These are phyloP conservation scores for Chaenodraco wilsoni DNA, from an alignment of 2,797 vertebrate genomes.

Conservation along the genomic window DNA sequence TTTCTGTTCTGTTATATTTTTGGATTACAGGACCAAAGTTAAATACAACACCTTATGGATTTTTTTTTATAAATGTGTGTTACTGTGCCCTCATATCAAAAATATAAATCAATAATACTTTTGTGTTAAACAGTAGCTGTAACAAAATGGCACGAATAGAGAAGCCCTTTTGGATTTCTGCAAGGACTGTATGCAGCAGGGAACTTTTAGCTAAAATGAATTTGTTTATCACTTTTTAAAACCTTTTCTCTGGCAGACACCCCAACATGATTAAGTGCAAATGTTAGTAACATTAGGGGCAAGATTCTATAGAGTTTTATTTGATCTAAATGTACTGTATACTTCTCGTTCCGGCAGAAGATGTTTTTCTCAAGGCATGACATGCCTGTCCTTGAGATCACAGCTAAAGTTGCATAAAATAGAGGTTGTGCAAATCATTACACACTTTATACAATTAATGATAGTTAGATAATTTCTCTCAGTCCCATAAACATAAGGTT, in stretches of 20 bases:
- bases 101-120: not conserved
- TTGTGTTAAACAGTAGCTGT: not conserved
- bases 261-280: constrained; percentile 14
- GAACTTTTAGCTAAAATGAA: not conserved
- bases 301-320: not conserved
- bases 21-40: not conserved
- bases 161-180: not conserved
- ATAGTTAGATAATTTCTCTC: not conserved
- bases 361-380: not conserved
- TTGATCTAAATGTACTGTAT: not conserved
- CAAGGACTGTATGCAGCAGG: not conserved
- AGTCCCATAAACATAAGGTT: not conserved
- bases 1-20: not conserved
- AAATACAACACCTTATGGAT: not conserved
- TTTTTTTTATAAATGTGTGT: not conserved
- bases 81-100: not conserved
- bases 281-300: not conserved
- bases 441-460: too few species aligned
- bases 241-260: not conserved
- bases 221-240: constrained; percentile 4
- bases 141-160: not conserved
- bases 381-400: constrained; percentile 6
- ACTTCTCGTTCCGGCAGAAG: constrained; percentile 1
- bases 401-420: constrained; percentile 9
- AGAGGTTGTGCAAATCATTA: not conserved